Evolutionary conservation across 2,888 invertebrate species (phyloP), one percentile per base, ranked within the genome.

Genomic region (Machimus rusticus): DNA sequence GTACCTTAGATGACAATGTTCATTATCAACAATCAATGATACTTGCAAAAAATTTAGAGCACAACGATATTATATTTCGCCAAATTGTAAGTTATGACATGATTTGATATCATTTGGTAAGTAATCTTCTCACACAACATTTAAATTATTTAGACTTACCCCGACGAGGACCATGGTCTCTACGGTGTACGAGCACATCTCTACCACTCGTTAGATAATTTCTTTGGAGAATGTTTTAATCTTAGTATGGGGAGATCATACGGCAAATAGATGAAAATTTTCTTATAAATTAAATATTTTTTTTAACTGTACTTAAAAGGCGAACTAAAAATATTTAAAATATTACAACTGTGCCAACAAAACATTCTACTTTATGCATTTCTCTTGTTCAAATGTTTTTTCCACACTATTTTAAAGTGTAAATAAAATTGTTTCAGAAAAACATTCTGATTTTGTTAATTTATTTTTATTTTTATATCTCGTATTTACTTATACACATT

Each of bases 11-110:
- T 91, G 98, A 98, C 92, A 99, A 99, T 93, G 99, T 99, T 0
- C 99, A 99, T 92, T 99, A 98, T 93, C 99, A 99, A 92, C 98
- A 99, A 92, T 96, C 98, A 8, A 97, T 99, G 95, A 94, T 98
- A 91, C 94, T 99, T 90, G 96, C 98, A 2, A 96, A 97, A 91
- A 95, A 96, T 87, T 94, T 99, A 89, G 98, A 98, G 91, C 94
- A 95, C 74, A 94, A 95, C 77, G 97, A 98, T 91, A 96, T 99
- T 87, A 94, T 97, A 89, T 99, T 99, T 93, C 95, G 97, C 89
- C 96, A 98, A 92, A 97, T 98, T 95, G 99, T 98, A 93, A 93
- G 93, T 90, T 1, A 23, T 12, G 43, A 19, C 2, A 23, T 12
- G 43, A 19, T n/a, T 23, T 14, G 23, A 82, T 23, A 55, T 43